Base-by-base conservation (phyloP, 2,113 vertebrate genomes). In the Catharus fuscescens region DNA sequence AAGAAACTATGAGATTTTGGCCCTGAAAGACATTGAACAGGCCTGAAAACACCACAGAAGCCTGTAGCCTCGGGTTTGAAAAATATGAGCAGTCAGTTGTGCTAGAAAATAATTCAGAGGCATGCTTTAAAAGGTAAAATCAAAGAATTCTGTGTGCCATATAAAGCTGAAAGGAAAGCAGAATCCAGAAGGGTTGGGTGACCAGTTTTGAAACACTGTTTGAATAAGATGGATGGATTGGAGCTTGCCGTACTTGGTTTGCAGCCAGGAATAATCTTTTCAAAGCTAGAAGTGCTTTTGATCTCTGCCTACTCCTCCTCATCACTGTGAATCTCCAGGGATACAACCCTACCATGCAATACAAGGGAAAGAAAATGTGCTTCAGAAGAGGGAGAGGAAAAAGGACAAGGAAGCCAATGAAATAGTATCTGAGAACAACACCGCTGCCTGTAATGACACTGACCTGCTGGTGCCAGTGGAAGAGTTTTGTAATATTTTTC, bases 211-310 rank as follows among this genome's bases (percentile, higher is more conserved):
- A 97, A 97, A 95, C 82, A 95, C 86, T 91, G 73, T 97, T 97
- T 98, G 96, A 98, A 97, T 97, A 98, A 97, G 95, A 97, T 96
- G 96, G 98, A 98, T 98, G 97, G 96, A 97, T 97, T 97, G 97
- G 96, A 97, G 96, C 95, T 98, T 91, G 65, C 96, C 95, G 44
- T 97, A 96, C 93, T 98, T 98, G 98, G 96, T 97, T 96, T 90
- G 81, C 95, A 93, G 98, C 98, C 98, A 98, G 97, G 97, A 98
- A 98, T 98, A 98, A 98, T 97, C 96, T 97, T 97, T 98, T 97
- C 96, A 97, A 97, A 98, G 96, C 93, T 97, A 97, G 96, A 96
- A 95, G 72, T 87, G 95, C 96, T 97, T 98, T 98, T 98, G 98
- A 98, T 97, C 97, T 96, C 92, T 88, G 94, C 92, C 95, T 98